These are phyloP conservation scores for Phymanthus crucifer DNA, from an alignment of 92 coral and sea anemone species.

Conservation along the genomic window DNA sequence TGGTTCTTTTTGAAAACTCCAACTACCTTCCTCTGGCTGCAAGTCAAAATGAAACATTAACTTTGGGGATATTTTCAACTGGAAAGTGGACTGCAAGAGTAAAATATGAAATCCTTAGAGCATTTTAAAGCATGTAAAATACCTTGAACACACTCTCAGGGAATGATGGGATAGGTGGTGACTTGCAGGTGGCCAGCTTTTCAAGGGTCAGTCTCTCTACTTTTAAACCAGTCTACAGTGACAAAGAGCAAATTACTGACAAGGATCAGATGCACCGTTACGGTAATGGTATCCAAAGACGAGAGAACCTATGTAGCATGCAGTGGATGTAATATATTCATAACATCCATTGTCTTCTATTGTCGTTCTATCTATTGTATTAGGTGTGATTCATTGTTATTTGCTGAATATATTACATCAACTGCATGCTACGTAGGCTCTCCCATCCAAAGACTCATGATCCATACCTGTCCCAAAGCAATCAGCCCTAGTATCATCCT, in stretches of 20 bases:
- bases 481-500: constrained; percentile 86
- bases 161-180: constrained; percentile 93
- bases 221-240: constrained; percentile 86
- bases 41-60: background rate
- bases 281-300: no score
- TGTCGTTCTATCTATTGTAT: no score
- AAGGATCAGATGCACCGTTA: background rate
- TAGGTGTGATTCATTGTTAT: no score
- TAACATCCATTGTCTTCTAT: no score
- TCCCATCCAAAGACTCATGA: background rate
- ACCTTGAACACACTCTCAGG: constrained; percentile 90
- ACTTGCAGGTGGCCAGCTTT: constrained; percentile 85
- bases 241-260: background rate
- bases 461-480: constrained; percentile 88
- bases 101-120: background rate
- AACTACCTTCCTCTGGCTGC: constrained; percentile 46
- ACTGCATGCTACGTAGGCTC: no score
- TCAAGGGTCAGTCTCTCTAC: constrained; percentile 85
- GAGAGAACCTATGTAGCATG: no score
- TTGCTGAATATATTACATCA: background rate
- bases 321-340: no score
- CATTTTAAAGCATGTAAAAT: background rate
- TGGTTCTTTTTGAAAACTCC: constrained; percentile 68
- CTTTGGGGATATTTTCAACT: no score
- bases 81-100: no score